Conservation (phyloP, 2,888 invertebrate genomes). For the Atrina japonica region DNA sequence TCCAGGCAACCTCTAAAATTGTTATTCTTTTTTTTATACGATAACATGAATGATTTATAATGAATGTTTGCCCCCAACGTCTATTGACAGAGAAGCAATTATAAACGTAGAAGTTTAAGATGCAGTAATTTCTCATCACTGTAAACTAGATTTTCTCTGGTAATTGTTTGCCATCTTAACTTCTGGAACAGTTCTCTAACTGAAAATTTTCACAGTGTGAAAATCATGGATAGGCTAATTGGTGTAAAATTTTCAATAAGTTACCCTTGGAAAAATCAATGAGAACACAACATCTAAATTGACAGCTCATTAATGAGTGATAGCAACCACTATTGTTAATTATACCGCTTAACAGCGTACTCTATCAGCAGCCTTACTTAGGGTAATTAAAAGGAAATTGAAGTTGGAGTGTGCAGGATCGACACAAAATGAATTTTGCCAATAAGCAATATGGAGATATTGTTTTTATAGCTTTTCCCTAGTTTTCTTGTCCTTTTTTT, state of each 20-base stretch:
- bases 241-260: constrained; percentile 31
- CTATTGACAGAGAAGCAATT: too few species aligned
- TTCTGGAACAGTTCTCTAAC: neutral
- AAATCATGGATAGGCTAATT: constrained; percentile 30
- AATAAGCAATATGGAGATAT: too few species aligned
- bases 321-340: constrained; percentile 19
- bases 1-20: too few species aligned
- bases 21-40: too few species aligned
- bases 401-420: too few species aligned
- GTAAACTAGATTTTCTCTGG: neutral
- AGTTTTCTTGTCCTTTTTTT: too few species aligned
- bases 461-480: too few species aligned
- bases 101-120: neutral
- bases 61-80: too few species aligned
- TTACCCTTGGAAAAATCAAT: constrained; percentile 27
- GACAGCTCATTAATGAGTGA: constrained; percentile 26
- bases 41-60: too few species aligned
- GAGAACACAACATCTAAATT: constrained; percentile 22
- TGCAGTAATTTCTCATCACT: neutral
- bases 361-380: too few species aligned
- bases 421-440: too few species aligned
- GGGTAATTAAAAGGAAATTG: too few species aligned
- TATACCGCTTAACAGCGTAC: constrained; percentile 1
- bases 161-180: constrained; percentile 1
- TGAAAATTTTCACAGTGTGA: neutral